A percentile compares a stretch with the other conserved stretches of the same genome.
Evolutionary conservation across 2,797 vertebrate species (phyloP).

Genomic region (Rousettus madagascariensis): DNA sequence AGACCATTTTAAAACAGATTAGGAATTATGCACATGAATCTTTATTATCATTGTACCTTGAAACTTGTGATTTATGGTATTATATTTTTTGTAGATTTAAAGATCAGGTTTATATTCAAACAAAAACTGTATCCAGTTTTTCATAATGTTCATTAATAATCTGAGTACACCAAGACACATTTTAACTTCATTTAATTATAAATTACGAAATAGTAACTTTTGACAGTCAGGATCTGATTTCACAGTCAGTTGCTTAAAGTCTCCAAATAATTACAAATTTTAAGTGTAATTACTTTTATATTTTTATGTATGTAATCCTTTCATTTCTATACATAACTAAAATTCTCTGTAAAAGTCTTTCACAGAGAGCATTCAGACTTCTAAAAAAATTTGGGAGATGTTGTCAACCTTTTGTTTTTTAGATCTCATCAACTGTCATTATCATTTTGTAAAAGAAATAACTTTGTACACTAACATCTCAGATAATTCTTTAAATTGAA

Average conservation of each 20-base stretch:
- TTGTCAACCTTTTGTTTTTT: background rate
- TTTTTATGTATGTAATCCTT: background rate
- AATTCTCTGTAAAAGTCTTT: slow-evolving; percentile 2
- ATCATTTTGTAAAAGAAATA: slow-evolving; percentile 21
- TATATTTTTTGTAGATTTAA: slow-evolving; percentile 36
- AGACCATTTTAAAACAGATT: slow-evolving; percentile 41
- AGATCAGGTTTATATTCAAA: slow-evolving; percentile 28
- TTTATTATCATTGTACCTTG: background rate
- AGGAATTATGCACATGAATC: background rate
- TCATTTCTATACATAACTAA: slow-evolving; percentile 8
- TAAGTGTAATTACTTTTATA: background rate
- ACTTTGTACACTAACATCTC: background rate
- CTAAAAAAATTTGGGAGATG: slow-evolving; percentile 7
- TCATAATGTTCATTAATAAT: slow-evolving; percentile 6
- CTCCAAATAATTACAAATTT: slow-evolving; percentile 52
- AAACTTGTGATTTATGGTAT: slow-evolving; percentile 39
- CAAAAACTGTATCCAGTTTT: background rate
- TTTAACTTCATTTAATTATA: slow-evolving; percentile 1
- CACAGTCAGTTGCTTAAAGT: background rate
- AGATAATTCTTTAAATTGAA: background rate
- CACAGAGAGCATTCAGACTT: slow-evolving; percentile 28
- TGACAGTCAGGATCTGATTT: background rate
- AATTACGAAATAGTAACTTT: slow-evolving; percentile 27
- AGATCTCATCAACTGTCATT: background rate
- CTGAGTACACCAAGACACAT: background rate